Conservation (phyloP, 35 echinoderm and acorn worm genomes). For the Apostichopus parvimensis region DNA sequence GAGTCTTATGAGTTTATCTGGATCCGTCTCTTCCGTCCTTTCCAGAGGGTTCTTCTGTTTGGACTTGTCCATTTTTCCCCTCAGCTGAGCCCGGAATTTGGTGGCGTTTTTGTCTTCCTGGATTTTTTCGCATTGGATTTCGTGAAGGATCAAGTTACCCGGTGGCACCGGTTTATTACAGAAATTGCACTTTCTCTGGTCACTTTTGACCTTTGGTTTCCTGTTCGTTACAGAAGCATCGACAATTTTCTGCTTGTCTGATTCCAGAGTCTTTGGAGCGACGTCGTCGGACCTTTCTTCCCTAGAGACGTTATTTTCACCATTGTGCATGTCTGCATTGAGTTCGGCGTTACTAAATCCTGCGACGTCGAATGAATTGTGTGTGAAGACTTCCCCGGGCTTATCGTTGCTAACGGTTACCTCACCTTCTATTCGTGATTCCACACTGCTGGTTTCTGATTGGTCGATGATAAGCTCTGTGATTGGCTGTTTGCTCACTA, state of each 20-base stretch:
- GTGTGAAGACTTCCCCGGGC: neutral
- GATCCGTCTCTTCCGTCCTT: slow-evolving; percentile 70
- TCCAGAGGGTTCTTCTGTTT: slow-evolving; percentile 80
- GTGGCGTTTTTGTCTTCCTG: slow-evolving; percentile 52
- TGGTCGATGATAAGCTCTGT: neutral
- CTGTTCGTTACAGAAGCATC: too few species aligned
- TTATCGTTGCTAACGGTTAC: neutral
- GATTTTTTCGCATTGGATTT: slow-evolving; percentile 89
- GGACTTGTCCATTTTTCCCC: slow-evolving; percentile 63
- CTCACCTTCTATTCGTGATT: neutral
- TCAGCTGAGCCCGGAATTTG: neutral
- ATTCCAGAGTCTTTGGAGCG: too few species aligned
- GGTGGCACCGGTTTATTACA: slow-evolving; percentile 69
- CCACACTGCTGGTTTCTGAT: neutral
- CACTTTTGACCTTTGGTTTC: neutral
- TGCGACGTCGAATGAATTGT: neutral
- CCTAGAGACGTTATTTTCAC: neutral
- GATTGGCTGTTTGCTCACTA: slow-evolving; percentile 70
- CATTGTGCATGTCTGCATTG: neutral
- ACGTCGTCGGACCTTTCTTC: too few species aligned
- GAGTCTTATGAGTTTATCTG: slow-evolving; percentile 77
- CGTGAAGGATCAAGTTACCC: slow-evolving; percentile 81
- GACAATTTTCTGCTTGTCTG: too few species aligned
- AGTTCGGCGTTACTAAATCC: neutral
- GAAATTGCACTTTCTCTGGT: slow-evolving; percentile 55